Base-by-base conservation (phyloP, 1,140 invertebrate species). In the Drosophila repletoides region DNA sequence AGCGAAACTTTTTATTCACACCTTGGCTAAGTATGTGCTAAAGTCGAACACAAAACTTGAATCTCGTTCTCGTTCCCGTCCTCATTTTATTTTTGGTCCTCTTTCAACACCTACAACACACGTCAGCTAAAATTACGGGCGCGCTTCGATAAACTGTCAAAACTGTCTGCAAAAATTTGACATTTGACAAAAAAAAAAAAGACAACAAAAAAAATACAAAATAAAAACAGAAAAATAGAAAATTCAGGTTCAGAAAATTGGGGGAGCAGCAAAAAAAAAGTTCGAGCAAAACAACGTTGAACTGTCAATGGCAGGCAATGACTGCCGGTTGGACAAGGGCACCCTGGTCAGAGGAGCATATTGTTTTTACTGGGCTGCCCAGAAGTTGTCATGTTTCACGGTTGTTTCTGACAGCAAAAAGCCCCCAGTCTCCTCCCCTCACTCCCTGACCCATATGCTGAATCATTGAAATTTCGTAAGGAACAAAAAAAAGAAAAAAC, bases 121-220 rank as follows among this genome's bases (percentile, higher is more conserved):
- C 79, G 79, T 84, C 79, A 84, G 74, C 79, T 79, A 38, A 84
- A 84, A 86, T 83, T 84, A 84, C 79, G 75, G 53, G 66, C 75
- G 80, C 80, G 68, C 80, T 86, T 86, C 80, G 80, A 86, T 86
- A 86, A 86, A 86, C 80, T 86, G 80, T 86, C 80, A 86, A 86
- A 86, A 86, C 67, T 87, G 80, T 86, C 80, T 87, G 81, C 79
- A 87, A 86, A 84, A 84, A 86, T 86, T 86, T 86, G 80, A 86
- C 80, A 86, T 86, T 87, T 76, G 52, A 76, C 22, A 80, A 79
- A 52, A 70, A 56, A 58, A 66, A 56, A 34, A 72, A 64, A 67
- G 21, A 24, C 33, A n/a, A 6, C 1, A 26, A 5, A 48, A 51
- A 36, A 24, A 28, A 10, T 29, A 43, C 2, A 12, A 26, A 43